Conservation (phyloP, 1,140 invertebrate species). For the Melanaphis sacchari region DNA sequence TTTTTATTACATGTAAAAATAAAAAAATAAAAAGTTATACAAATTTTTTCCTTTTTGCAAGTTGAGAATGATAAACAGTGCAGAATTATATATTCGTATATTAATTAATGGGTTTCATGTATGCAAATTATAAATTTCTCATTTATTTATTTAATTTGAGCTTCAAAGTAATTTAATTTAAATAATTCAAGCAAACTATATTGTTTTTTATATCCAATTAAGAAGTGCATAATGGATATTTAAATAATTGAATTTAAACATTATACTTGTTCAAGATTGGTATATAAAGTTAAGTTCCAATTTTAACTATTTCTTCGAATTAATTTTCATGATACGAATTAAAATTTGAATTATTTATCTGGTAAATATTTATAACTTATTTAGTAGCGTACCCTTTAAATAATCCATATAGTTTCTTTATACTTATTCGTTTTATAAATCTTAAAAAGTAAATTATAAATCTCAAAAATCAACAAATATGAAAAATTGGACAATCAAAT, state of each 20-base stretch:
- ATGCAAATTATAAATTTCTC: neutral
- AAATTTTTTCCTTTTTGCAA: too few species aligned
- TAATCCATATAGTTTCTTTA: neutral
- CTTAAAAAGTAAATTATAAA: neutral
- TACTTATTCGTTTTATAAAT: neutral
- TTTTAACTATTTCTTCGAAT: neutral
- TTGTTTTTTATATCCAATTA: neutral
- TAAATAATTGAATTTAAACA: neutral
- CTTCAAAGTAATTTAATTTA: neutral
- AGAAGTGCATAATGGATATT: neutral
- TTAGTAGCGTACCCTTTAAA: neutral
- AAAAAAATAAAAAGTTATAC: too few species aligned
- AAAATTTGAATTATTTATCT: neutral
- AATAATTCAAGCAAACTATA: neutral
- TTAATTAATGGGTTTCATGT: neutral
- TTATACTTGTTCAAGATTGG: neutral
- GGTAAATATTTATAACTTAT: neutral
- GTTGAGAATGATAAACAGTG: neutral
- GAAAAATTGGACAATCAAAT: neutral
- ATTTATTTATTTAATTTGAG: neutral
- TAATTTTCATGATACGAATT: neutral
- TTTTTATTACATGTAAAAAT: too few species aligned
- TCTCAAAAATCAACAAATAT: neutral
- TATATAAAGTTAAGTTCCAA: neutral
- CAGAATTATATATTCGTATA: neutral